These are phyloP conservation scores for Diabrotica virgifera DNA, from an alignment of 1,140 invertebrate species.

Conservation along the genomic window DNA sequence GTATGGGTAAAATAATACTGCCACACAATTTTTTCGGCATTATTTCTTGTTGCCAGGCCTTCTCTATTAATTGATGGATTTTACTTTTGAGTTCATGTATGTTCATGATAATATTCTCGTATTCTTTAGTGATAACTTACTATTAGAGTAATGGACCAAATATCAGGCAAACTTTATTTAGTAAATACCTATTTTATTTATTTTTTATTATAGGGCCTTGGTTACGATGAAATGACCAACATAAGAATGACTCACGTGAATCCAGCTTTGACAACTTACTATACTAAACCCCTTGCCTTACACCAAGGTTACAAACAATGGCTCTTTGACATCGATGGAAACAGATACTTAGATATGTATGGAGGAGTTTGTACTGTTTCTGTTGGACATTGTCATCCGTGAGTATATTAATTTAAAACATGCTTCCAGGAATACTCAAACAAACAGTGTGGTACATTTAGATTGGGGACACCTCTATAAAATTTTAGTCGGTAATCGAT, in stretches of 20 bases:
- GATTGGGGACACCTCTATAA: background rate
- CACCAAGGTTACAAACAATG: conserved; percentile 88
- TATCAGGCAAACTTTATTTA: background rate
- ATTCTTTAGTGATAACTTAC: too few relatives aligned
- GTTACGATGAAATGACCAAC: conserved; percentile 56
- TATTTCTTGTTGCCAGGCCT: too few relatives aligned
- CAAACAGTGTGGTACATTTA: background rate
- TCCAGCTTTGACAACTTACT: conserved; percentile 72
- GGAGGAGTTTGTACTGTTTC: conserved; percentile 95
- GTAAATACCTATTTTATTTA: background rate
- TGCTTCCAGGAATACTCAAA: background rate
- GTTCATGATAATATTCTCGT: too few relatives aligned
- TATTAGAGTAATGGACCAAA: too few relatives aligned
- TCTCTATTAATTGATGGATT: too few relatives aligned
- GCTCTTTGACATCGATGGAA: conserved; percentile 84
- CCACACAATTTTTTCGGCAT: too few relatives aligned
- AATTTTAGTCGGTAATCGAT: too few relatives aligned
- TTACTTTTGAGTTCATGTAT: too few relatives aligned
- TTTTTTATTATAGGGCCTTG: conserved; percentile 52
- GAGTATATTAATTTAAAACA: conserved; percentile 52
- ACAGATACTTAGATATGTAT: conserved; percentile 90
- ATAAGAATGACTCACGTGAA: conserved; percentile 64
- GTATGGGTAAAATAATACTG: too few relatives aligned
- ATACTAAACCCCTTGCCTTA: conserved; percentile 79
- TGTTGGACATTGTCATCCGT: conserved; percentile 98